Evolutionary conservation across 2,113 vertebrate genomes (phyloP).

Genomic region (Australoheros scitulus): DNA sequence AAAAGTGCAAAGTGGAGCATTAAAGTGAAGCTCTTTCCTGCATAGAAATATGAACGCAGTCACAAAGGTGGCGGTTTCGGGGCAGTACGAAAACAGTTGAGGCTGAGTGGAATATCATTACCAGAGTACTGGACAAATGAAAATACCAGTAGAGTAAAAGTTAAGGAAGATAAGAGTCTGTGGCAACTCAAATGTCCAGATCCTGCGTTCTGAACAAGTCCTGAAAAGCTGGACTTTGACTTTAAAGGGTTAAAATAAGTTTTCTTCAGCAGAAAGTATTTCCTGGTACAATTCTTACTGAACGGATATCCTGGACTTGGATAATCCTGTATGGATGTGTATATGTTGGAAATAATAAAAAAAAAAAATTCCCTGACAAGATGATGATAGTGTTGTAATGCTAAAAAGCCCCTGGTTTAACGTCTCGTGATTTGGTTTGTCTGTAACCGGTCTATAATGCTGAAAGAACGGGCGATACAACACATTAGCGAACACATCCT

Average conservation of each 20-base stretch:
- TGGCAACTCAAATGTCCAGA: accelerated
- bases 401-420: too few species aligned
- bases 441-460: accelerated
- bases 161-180: background rate
- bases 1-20: background rate
- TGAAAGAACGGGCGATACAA: background rate
- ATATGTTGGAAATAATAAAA: too few species aligned
- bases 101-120: background rate
- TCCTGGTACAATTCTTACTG: background rate
- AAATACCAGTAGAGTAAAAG: background rate
- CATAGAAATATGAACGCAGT: too few species aligned
- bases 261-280: background rate
- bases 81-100: background rate
- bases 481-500: background rate
- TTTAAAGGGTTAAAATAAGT: background rate
- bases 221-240: background rate
- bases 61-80: background rate
- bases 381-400: too few species aligned
- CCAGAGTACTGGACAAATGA: background rate
- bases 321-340: background rate
- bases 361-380: too few species aligned
- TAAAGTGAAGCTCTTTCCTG: too few species aligned
- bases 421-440: too few species aligned
- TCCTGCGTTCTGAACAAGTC: background rate
- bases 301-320: background rate